Percentiles rank a stretch among this genome's conserved stretches.
phyloP scores from a whole-genome alignment of 2,888 invertebrate genomes.

The Drosophila prolongata region DNA sequence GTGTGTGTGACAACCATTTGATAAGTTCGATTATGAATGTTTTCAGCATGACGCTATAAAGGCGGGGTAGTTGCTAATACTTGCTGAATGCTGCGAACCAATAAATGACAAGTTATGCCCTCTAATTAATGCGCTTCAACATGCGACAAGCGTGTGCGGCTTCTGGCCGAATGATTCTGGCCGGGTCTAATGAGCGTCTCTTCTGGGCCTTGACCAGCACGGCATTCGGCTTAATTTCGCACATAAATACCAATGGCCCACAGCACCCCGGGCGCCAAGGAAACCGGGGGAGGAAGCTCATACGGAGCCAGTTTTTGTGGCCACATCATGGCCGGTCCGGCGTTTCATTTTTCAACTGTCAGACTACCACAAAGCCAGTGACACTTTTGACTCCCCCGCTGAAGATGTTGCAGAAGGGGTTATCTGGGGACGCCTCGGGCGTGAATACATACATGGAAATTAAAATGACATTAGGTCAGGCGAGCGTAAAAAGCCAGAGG shows the following conservation, averaged over 20 bases:
- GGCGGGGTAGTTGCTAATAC: constrained; percentile 40
- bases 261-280: constrained; percentile 20
- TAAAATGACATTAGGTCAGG: constrained; percentile 69
- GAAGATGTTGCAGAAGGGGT: constrained; percentile 18
- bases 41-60: constrained; percentile 1
- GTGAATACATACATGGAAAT: constrained; percentile 57
- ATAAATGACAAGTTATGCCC: constrained; percentile 73
- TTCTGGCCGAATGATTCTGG: constrained; percentile 9
- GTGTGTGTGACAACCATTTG: constrained; percentile 43
- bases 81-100: constrained; percentile 54
- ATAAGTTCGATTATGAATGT: constrained; percentile 66
- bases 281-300: constrained; percentile 2
- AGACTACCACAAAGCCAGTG: constrained; percentile 44
- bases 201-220: not conserved
- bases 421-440: constrained; percentile 35
- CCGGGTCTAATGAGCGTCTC: constrained; percentile 5
- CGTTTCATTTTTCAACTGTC: constrained; percentile 53
- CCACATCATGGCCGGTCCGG: constrained; percentile 39
- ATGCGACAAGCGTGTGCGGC: constrained; percentile 63
- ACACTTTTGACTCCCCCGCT: constrained; percentile 32
- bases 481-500: constrained; percentile 54
- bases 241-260: constrained; percentile 43
- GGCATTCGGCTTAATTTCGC: constrained; percentile 41
- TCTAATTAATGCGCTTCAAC: constrained; percentile 70
- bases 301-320: constrained; percentile 46